Percentiles rank a stretch among this genome's conserved stretches.
Conservation (phyloP, 2,888 invertebrate species). For the Pyrochroa serraticornis region DNA sequence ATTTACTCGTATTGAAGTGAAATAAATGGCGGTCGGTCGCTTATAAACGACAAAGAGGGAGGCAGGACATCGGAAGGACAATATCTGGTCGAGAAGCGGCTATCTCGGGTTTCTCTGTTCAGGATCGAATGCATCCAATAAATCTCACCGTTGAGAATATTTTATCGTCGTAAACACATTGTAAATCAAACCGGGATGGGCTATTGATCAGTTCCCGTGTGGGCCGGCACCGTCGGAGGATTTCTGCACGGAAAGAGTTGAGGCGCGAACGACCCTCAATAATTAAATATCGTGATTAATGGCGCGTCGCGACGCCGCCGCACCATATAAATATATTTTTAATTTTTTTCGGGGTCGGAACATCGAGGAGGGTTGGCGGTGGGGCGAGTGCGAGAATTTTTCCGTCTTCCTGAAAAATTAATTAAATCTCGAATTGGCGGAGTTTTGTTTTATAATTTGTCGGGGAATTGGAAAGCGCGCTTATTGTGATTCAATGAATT, state of each 20-base stretch:
- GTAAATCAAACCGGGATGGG: conserved; percentile 49
- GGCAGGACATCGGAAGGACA: conserved; percentile 36
- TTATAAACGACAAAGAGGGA: conserved; percentile 22
- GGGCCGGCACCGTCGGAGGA: conserved; percentile 18
- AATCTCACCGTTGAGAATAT: conserved; percentile 48
- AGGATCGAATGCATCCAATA: conserved; percentile 47
- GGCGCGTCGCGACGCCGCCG: not conserved
- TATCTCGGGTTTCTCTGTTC: conserved; percentile 46
- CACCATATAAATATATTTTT: conserved; percentile 22
- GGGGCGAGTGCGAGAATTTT: conserved; percentile 28
- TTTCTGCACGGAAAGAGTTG: conserved; percentile 9
- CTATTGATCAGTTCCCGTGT: conserved; percentile 50
- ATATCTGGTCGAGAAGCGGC: conserved; percentile 37
- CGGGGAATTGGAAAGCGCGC: conserved; percentile 42
- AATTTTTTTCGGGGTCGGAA: not conserved
- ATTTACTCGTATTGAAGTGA: conserved; percentile 32
- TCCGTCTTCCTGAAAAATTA: conserved; percentile 45
- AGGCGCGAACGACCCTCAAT: conserved; percentile 5
- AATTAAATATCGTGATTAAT: conserved; percentile 24
- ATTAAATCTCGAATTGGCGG: conserved; percentile 45
- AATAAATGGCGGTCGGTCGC: conserved; percentile 18
- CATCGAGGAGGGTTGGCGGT: conserved; percentile 4
- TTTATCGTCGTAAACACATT: conserved; percentile 50
- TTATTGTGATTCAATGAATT: conserved; percentile 50
- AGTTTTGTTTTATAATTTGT: conserved; percentile 50